Evolutionary conservation across 2,888 invertebrate species (phyloP), one percentile per base, ranked within the genome.

Genomic region (Hofmannophila pseudospretella): DNA sequence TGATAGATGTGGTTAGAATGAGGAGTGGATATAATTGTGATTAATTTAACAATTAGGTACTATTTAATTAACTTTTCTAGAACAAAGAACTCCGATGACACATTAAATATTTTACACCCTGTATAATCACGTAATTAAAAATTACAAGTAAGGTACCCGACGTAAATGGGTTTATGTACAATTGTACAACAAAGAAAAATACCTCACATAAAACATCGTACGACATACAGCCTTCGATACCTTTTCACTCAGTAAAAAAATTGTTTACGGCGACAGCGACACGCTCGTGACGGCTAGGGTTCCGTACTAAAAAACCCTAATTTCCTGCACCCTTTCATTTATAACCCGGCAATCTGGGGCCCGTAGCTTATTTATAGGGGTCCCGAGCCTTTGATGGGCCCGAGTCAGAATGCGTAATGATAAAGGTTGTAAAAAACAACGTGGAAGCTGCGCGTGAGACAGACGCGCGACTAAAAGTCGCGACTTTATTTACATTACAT

Each of bases 291-390:
- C 57, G 41, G n/a, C 61, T 63, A 64, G 60, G 71, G 69, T 69
- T 68, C 67, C 74, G 79, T 68, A 69, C 70, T 82, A 84, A 84
- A 82, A 84, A 84, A 80, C 82, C 85, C 81, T 84, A 85, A 86
- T 86, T 84, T 84, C 84, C 81, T 78, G 76, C 73, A 81, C 85
- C 85, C 85, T 84, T 86, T 84, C 85, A 81, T 85, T 84, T 85
- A 80, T 84, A 74, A 70, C 77, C 72, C 67, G 68, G 77, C 84
- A 85, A 84, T 84, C 85, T 85, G 80, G 74, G 70, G 69, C 67
- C 74, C 67, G 73, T 72, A 71, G 75, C 76, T 84, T 84, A 81
- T 85, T 85, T 84, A 84, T 82, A 64, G 77, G 67, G 82, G 79
- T 75, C 74, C 70, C 51, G 70, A 66, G 54, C 67, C 67, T 75